Base-by-base conservation (phyloP, 2,888 invertebrate species). In the Augiades crinisus region DNA sequence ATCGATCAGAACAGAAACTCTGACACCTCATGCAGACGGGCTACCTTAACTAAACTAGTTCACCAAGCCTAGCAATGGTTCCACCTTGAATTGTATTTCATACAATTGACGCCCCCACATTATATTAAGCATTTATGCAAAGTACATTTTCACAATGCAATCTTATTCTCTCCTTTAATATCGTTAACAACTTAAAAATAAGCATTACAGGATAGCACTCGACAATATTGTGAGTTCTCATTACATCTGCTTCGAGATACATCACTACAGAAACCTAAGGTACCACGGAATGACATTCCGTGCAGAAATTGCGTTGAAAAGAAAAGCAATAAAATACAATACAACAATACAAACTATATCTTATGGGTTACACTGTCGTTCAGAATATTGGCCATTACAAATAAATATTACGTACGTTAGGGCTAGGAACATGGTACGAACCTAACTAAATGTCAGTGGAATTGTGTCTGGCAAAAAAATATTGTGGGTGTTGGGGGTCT, bases 91-190 rank as follows among this genome's bases (percentile, higher is more conserved):
- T 83, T 87, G 88, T 86, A 87, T 88, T 81, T 67, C 57, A 87
- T 88, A 89, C 88, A 89, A 87, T 83, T 81, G 85, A 84, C 82
- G 70, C 72, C 69, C 59, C 40, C 14, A 59, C 61, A 62, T 64
- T 64, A 65, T 71, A 69, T 70, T 70, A 69, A 72, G 59, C 68
- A 68, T 72, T 72, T 73, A 75, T 80, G 85, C 82, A 84, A 81
- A 81, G 80, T 79, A 78, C 74, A 77, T 64, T 69, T 75, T 72
- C 67, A 79, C 78, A 70, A 79, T 84, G 85, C 86, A 87, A 88
- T 88, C 88, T 88, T 88, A 78, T 85, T 87, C 87, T 88, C 88
- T 89, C 87, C 85, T 85, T 84, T 68, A 78, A 69, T 50, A 67
- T 80, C 70, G 70, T 78, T 76, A 81, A 81, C 72, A 83, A 81